phyloP scores from a whole-genome alignment of 2,113 vertebrate species.

The Pedetes capensis region DNA sequence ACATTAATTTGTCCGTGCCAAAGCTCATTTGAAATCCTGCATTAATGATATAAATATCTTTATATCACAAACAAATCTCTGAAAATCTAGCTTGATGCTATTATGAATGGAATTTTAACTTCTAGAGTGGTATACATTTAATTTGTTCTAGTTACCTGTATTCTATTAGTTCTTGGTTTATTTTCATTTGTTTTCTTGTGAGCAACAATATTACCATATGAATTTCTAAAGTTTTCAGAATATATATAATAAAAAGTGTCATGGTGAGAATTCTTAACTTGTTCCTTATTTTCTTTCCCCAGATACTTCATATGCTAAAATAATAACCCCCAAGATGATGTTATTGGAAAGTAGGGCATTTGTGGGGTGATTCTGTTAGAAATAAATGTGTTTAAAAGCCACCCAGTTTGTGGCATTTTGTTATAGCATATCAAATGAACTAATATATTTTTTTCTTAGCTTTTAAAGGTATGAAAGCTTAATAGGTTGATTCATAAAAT shows the following conservation, averaged over 20 bases:
- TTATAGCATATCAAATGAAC: neutral
- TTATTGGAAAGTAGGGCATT: neutral
- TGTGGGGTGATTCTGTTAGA: neutral
- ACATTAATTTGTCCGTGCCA: neutral
- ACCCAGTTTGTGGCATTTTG: neutral
- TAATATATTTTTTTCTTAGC: too few species aligned
- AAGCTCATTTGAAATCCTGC: neutral
- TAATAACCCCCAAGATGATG: neutral
- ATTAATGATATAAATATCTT: neutral
- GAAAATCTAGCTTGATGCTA: neutral
- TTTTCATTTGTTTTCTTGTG: neutral
- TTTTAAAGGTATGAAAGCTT: slow-evolving; percentile 11
- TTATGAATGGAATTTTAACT: neutral
- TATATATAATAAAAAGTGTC: neutral
- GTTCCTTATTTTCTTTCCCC: neutral
- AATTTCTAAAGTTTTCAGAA: neutral
- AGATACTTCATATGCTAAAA: neutral
- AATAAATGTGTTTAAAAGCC: too few species aligned
- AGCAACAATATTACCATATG: neutral
- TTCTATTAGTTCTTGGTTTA: neutral
- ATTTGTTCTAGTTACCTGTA: neutral
- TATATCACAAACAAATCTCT: neutral
- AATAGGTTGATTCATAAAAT: neutral
- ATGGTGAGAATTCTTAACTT: neutral
- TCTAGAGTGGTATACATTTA: neutral